Base-by-base conservation (phyloP, 1,140 invertebrate species). In the Stenopsyche tienmushanensis region DNA sequence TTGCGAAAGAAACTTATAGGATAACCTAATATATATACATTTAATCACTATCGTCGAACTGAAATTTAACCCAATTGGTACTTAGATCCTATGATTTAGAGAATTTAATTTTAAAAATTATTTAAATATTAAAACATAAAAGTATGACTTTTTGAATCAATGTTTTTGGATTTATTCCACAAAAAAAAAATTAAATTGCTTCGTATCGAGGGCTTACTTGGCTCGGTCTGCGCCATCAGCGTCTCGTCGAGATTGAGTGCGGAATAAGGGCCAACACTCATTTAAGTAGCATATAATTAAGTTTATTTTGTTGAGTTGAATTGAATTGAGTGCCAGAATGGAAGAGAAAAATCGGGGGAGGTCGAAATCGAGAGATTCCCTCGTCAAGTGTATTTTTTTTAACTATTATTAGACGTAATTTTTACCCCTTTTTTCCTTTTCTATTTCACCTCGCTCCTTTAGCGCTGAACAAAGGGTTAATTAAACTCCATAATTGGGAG, bases 251-350 rank as follows among this genome's bases (percentile, higher is more conserved):
- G 24, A 53, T 23, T 25, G 50, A 13, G 50, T 25, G 18, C 10
- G 24, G 15, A 10, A 9, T 25, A 25, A n/a, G 50, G 50, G 58
- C 52, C 45, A 20, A 47, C 68, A 55, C 68, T 67, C 62, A 62
- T 66, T 67, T 70, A 70, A 70, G 68, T 67, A 64, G 60, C 68
- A 67, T 64, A 67, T 70, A 70, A 70, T 70, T 70, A 70, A 70
- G 68, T 70, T 70, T 67, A 70, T 70, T 67, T 67, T 64, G 65
- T 70, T 67, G 68, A 66, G 45, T 70, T 64, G 68, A 70, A 70
- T 70, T 62, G 62, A 64, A 70, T 70, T 57, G 53, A 67, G 68
- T 67, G 54, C 68, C 47, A 47, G 45, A 52, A 50, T 20, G 59
- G 15, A 15, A 15, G 7, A 24, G 17, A 63, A 52, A 52, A 52